Evolutionary conservation across 2,888 invertebrate genomes (phyloP).

Genomic region (Caenorhabditis parvicauda): DNA sequence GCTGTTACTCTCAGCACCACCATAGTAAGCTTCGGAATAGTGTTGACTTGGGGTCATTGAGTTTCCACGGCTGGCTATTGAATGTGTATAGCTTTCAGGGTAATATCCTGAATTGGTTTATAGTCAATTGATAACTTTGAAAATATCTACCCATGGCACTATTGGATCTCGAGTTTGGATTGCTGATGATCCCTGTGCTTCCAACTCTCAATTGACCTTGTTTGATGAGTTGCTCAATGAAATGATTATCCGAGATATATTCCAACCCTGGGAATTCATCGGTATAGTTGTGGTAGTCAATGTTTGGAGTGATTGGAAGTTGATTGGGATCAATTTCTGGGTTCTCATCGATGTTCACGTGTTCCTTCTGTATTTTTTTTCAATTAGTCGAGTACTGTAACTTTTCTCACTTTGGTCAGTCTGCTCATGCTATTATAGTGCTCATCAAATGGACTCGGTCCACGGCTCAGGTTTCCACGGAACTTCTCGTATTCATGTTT

Average conservation of each 20-base stretch:
- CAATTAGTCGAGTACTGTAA: not conserved
- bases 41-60: too few species aligned
- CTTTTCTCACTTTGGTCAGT: slow-evolving; percentile 4
- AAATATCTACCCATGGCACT: too few species aligned
- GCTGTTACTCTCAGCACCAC: slow-evolving; percentile 11
- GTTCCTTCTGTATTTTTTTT: slow-evolving; percentile 7
- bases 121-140: too few species aligned
- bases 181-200: slow-evolving; percentile 21
- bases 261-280: slow-evolving; percentile 39
- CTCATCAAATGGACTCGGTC: slow-evolving; percentile 16
- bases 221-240: slow-evolving; percentile 30
- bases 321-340: slow-evolving; percentile 20
- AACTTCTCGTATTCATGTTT: slow-evolving; percentile 21
- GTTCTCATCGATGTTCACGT: slow-evolving; percentile 11
- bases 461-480: slow-evolving; percentile 25
- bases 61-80: too few species aligned
- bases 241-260: slow-evolving; percentile 28
- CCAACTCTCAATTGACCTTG: slow-evolving; percentile 21
- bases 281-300: slow-evolving; percentile 32
- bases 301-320: slow-evolving; percentile 25
- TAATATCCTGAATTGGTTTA: too few species aligned
- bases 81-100: too few species aligned
- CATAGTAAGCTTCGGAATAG: too few species aligned
- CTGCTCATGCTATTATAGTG: slow-evolving; percentile 20
- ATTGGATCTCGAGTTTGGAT: slow-evolving; percentile 21